Percentiles rank a stretch among this genome's conserved stretches.
Evolutionary conservation across 2,113 vertebrate genomes (phyloP).

Genomic region (Mystacornis crossleyi): DNA sequence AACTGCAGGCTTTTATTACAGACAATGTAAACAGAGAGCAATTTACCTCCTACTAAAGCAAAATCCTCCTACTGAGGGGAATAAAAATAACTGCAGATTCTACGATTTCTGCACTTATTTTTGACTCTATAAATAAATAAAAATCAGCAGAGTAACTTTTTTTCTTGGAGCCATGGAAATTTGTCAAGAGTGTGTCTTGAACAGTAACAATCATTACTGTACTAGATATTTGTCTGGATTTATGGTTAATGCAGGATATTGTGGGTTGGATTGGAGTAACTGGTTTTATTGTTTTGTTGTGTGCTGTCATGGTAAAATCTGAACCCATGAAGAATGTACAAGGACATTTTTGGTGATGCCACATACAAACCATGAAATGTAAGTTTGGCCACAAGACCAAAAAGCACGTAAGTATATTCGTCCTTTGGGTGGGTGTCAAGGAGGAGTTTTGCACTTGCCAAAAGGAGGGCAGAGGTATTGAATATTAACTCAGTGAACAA

Average conservation of each 20-base stretch:
- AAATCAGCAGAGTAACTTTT: not conserved
- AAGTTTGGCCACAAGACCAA: not conserved
- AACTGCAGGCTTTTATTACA: slow-evolving; percentile 42
- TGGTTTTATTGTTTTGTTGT: not conserved
- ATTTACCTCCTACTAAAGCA: slow-evolving; percentile 37
- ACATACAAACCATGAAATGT: not conserved
- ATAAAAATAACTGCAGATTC: slow-evolving; percentile 41
- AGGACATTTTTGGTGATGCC: not conserved
- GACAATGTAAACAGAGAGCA: slow-evolving; percentile 38
- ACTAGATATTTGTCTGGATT: not conserved
- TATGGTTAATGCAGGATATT: not conserved
- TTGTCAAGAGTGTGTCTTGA: not conserved
- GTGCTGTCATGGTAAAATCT: not conserved
- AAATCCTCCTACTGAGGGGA: slow-evolving; percentile 14
- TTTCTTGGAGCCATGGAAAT: not conserved
- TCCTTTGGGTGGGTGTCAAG: not conserved
- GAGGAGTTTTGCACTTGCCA: not conserved
- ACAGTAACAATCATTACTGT: not conserved
- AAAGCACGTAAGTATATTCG: not conserved
- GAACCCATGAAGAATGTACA: not conserved
- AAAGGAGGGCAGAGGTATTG: not conserved
- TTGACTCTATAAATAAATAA: slow-evolving; percentile 23
- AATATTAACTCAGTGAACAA: not conserved
- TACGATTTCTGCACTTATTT: not conserved
- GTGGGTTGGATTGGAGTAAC: not conserved